Evolutionary conservation across 2,797 vertebrate species (phyloP), one percentile per base, ranked within the genome.

Genomic region (Schizothorax lantsangensis): DNA sequence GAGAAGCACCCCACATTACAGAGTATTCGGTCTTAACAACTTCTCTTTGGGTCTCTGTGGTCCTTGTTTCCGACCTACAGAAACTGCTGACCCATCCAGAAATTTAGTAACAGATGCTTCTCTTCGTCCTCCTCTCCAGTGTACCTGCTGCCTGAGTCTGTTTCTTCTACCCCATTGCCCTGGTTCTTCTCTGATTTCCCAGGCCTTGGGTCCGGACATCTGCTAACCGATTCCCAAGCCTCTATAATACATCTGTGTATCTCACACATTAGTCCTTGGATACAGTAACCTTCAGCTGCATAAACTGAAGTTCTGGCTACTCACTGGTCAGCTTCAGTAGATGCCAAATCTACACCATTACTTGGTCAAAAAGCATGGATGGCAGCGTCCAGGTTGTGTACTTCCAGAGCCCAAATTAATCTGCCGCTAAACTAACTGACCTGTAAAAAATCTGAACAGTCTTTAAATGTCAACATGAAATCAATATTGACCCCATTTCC

Each of bases 161-260:
- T 72, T 84, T 71, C 71, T 78, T 79, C 75, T 84, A 49, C 69
- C 33, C 75, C n/a, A 47, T 64, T 62, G 36, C 74, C 23, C 82
- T 66, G 68, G 19, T 72, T 71, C 33, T 26, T 26, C 75, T 77
- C 68, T 73, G 43, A 72, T 84, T 87, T 71, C 77, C 82, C 77
- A 72, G 36, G 33, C 36, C 33, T 73, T 79, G 77, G 68, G 69
- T 72, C 57, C 47, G 43, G 77, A 87, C 86, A 84, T 87, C 86
- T 87, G 86, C 47, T 87, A 72, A 79, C 66, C 33, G 21, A 87
- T 69, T 87, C 66, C 75, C 81, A 71, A 74, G 54, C 33, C 11
- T 1, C 30, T 33, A 5, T 11, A 77, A 79, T 80, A 68, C 45
- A 64, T 87, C 54, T 84, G 73, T 47, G 38, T 33, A 30, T 62